A percentile compares a stretch with the other conserved stretches of the same genome.
Evolutionary conservation across 2,888 invertebrate genomes (phyloP).

Genomic region (Erebia ligea): DNA sequence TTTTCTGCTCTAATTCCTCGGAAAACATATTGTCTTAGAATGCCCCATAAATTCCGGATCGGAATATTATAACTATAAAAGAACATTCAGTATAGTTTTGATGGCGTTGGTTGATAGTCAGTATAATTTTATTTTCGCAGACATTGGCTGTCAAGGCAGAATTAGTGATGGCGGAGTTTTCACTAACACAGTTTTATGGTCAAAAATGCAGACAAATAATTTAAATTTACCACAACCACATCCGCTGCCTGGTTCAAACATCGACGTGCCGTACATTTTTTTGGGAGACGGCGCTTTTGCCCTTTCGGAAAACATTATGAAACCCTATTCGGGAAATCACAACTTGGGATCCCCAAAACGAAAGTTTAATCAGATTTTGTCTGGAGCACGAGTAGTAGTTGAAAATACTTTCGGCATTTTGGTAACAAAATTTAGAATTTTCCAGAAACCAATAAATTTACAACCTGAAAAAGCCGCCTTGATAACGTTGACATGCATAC

Average conservation of each 20-base stretch:
- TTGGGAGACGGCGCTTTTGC: conserved; percentile 8
- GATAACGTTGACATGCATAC: neutral
- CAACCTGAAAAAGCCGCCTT: neutral
- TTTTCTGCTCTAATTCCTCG: too few species aligned
- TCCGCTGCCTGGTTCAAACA: conserved; percentile 7
- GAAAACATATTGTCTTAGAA: too few species aligned
- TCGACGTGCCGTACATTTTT: neutral
- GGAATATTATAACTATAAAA: conserved; percentile 7
- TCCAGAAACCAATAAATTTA: neutral
- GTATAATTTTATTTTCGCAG: conserved; percentile 12
- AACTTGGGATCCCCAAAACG: neutral
- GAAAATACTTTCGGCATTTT: conserved; percentile 10
- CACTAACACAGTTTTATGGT: conserved; percentile 4
- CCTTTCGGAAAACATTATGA: neutral
- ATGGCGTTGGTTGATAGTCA: conserved; percentile 14
- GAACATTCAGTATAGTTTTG: conserved; percentile 9
- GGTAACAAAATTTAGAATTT: neutral
- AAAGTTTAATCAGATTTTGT: neutral
- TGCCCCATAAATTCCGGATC: too few species aligned
- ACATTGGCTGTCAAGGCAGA: conserved; percentile 11
- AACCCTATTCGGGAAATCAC: neutral
- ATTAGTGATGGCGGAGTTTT: conserved; percentile 14
- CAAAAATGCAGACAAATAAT: conserved; percentile 8
- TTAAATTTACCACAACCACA: conserved; percentile 5
- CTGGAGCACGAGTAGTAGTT: neutral